Base-by-base conservation (phyloP, 2,888 invertebrate species). In the Cepaea hortensis region DNA sequence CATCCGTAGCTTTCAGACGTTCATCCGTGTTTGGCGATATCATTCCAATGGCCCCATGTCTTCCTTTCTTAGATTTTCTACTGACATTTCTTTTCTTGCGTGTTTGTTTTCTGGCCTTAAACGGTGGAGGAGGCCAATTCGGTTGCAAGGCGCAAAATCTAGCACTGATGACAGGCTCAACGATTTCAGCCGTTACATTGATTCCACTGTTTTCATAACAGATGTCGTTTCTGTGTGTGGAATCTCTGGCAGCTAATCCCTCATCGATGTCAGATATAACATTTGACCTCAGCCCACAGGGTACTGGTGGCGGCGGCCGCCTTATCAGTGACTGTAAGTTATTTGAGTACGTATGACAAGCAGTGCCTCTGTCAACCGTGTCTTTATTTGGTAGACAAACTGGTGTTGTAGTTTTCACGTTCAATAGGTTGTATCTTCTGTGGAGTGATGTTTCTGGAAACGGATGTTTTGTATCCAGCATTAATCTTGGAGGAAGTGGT, bases 51-150 rank as follows among this genome's bases (percentile, higher is more conserved):
- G n/a, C 68, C 13, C 15, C 48, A 3, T 15, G 20, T n/a, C 50
- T 20, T 20, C 1, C 3, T 50, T 46, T 55, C 20, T 55, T n/a
- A 50, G 50, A 55, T 55, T 9, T 9, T 18, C 20, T 50, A 5
- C 5, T 3, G 20, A 1, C 7, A 50, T 77, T 77, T 55, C 35
- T 15, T n/a, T 55, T 77, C 50, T 77, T 46, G 9, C 20, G 4
- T 6, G 4, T 55, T 55, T 15, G 11, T 13, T 55, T 50, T 50
- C 76, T 50, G 2, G 76, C 55, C 6, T 20, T 77, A 55, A 77
- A n/a, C 50, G 76, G 76, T 55, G 76, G 55, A 50, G 76, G 55
- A 20, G 76, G 76, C 50, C 76, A 77, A 35, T 35, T 35, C 35
- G 35, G 35, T 35, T 35, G 35, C 20, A 55, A 18, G 5, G 5